A percentile compares a stretch with the other conserved stretches of the same genome.
These are phyloP conservation scores for Manis crassicaudata DNA, from an alignment of 2,797 vertebrate species.

Conservation along the genomic window DNA sequence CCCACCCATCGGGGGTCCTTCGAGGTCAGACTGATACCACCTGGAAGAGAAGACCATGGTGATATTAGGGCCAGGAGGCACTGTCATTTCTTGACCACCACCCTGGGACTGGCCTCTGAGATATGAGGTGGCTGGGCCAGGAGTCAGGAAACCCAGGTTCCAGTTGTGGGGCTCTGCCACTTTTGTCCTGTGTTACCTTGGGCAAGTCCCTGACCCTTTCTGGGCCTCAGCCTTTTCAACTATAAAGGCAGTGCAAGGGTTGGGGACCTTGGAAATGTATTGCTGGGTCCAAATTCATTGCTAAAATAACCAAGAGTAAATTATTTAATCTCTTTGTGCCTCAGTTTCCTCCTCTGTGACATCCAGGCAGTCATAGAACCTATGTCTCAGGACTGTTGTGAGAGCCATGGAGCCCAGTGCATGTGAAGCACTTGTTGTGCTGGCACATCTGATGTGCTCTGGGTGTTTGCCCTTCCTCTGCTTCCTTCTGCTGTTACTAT, in stretches of 20 bases:
- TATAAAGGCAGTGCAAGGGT: neutral
- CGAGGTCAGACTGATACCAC: conserved; percentile 81
- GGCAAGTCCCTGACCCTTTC: neutral
- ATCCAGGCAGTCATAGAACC: neutral
- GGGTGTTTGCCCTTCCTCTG: neutral
- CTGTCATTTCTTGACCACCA: neutral
- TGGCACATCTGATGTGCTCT: neutral
- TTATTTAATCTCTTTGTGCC: neutral
- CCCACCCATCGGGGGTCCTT: conserved; percentile 95
- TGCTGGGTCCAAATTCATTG: neutral
- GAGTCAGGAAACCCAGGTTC: neutral
- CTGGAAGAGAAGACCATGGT: conserved; percentile 81
- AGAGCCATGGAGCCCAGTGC: neutral
- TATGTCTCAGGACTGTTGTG: neutral
- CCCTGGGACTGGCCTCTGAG: neutral
- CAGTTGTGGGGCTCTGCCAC: neutral
- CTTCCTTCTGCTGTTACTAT: neutral
- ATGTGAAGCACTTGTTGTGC: neutral
- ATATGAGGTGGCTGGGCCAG: neutral
- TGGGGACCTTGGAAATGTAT: neutral
- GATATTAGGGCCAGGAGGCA: neutral
- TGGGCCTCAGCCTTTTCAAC: neutral
- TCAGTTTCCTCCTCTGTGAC: neutral
- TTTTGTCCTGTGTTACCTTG: neutral
- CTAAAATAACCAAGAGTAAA: neutral